Base-by-base conservation (phyloP, 2,888 invertebrate species). In the Dorcus hopei region DNA sequence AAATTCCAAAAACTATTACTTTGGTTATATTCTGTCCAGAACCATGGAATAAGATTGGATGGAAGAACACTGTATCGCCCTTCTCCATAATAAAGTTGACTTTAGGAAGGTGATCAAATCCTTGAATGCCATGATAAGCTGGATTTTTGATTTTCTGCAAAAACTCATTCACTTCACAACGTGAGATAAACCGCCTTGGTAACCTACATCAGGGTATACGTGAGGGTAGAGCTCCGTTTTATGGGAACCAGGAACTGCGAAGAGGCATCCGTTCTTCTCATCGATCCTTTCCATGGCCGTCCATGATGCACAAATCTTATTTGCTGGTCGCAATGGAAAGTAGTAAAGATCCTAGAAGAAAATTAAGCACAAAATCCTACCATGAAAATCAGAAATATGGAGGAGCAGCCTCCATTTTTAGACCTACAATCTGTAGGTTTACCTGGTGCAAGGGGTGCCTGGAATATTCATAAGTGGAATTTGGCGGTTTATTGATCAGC, bases 401-500 rank as follows among this genome's bases (percentile, higher is more conserved):
- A 1, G 19, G 19, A 33, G 26, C 26, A 33, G 26, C 0, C 26
- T 19, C 19, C 19, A 19, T 33, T 69, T 65, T 79, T 80, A 8
- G 79, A 78, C 54, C 33, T 39, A 41, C 14, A 4, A 14, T 14
- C 14, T 14, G 14, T 14, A 14, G 14, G 1, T 14, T 14, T 45
- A 45, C 49, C n/a, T 49, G 49, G 72, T 89, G 89, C 1, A 87
- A 79, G 0, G 88, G 88, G 72, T 89, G 88, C 9, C 83, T 75
- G 2, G 84, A 83, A 0, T 85, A 82, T 49, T 79, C 76, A 9
- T 78, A 78, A 70, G 87, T 87, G 39, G 84, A 75, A 73, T 93
- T 92, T 0, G 93, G 93, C 0, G 94, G 91, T 71, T 93, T 92
- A 76, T 93, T 93, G 68, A 95, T 93, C 39, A 94, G 79, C 93